phyloP scores from a whole-genome alignment of 1,140 invertebrate species.

The Drosophila seguyi region DNA sequence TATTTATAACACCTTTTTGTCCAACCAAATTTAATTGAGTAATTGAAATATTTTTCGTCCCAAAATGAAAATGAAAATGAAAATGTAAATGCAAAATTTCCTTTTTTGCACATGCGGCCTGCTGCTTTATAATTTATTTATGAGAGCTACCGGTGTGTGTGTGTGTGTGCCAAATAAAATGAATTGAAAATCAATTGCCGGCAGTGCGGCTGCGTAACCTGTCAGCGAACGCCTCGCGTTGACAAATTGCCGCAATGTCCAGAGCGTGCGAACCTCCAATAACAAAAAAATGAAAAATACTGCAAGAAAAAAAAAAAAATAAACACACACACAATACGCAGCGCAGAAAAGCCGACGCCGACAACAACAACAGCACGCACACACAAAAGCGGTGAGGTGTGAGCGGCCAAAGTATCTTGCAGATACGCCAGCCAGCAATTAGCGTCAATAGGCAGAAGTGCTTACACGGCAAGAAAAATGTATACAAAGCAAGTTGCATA shows the following conservation, averaged over 20 bases:
- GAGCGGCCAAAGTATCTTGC: constrained; percentile 50
- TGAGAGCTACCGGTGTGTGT: constrained; percentile 3
- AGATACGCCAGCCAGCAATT: constrained; percentile 78
- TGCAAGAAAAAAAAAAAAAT: background rate
- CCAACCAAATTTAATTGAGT: constrained; percentile 72
- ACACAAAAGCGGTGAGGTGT: constrained; percentile 33
- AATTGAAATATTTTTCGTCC: constrained; percentile 64
- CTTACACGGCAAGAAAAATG: constrained; percentile 16
- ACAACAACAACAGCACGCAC: constrained; percentile 33
- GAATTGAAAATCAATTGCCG: constrained; percentile 51
- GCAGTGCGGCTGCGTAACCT: constrained; percentile 75
- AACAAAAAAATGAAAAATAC: constrained; percentile 31
- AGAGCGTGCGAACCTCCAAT: constrained; percentile 64
- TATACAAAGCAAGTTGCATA: background rate
- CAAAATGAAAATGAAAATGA: constrained; percentile 12
- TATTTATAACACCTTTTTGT: constrained; percentile 69
- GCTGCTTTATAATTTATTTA: constrained; percentile 62
- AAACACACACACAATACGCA: constrained; percentile 19
- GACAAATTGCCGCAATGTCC: constrained; percentile 66
- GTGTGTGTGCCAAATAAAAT: constrained; percentile 33
- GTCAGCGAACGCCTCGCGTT: constrained; percentile 57
- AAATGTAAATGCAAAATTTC: constrained; percentile 60
- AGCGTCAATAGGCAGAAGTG: constrained; percentile 60
- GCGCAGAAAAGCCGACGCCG: constrained; percentile 26
- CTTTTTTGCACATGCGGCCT: constrained; percentile 54